Percentiles rank a stretch among this genome's conserved stretches.
Conservation (phyloP, 2,113 vertebrate species). For the Crotalus helleri region DNA sequence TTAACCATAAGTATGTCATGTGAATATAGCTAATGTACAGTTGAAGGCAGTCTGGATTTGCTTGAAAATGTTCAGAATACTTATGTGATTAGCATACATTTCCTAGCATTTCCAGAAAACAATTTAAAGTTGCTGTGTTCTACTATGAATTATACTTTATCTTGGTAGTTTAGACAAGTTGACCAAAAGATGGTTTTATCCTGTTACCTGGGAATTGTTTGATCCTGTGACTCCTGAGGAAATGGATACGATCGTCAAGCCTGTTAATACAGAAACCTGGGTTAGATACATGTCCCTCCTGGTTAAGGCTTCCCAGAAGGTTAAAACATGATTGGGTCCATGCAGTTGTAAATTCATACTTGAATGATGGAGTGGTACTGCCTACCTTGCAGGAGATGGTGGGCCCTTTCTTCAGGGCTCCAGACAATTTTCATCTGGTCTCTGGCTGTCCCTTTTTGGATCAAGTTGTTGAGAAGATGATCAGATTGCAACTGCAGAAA, state of each 20-base stretch:
- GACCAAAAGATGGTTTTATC: neutral
- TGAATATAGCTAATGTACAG: neutral
- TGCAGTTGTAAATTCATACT: too few species aligned
- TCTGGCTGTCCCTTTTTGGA: too few species aligned
- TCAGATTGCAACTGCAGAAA: too few species aligned
- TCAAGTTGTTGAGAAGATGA: too few species aligned
- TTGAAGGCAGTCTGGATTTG: neutral
- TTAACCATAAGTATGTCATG: neutral
- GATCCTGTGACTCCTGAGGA: neutral
- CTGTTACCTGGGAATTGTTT: neutral
- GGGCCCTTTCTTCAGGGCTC: too few species aligned
- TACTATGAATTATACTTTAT: neutral
- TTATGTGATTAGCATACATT: neutral
- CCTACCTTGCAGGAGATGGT: too few species aligned
- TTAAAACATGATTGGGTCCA: neutral
- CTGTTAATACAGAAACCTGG: neutral
- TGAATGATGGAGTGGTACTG: too few species aligned
- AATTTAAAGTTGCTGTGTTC: neutral
- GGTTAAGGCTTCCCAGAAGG: neutral
- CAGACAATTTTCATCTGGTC: too few species aligned
- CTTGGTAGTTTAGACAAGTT: neutral
- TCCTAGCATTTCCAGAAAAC: neutral
- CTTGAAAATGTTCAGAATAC: neutral
- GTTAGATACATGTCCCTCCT: neutral
- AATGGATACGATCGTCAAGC: neutral